Percentiles rank a stretch among this genome's conserved stretches.
These are phyloP conservation scores for Sinohyriopsis cumingii DNA, from an alignment of 2,888 invertebrate genomes.

Conservation along the genomic window DNA sequence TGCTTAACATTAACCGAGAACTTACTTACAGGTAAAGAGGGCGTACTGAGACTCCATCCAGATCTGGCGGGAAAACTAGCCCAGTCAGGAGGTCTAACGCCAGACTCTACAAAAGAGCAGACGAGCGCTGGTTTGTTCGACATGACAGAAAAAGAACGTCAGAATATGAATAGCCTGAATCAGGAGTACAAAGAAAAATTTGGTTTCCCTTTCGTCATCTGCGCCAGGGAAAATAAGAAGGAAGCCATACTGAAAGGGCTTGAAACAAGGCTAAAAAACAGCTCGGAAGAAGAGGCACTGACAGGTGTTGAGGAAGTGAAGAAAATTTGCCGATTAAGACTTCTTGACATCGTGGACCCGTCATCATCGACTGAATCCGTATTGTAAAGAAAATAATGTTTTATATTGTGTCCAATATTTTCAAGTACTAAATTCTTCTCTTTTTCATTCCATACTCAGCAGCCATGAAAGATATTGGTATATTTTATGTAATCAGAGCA, in stretches of 20 bases:
- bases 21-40: constrained; percentile 45
- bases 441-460: too few species aligned
- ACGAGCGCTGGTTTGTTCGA: constrained; percentile 39
- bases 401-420: too few species aligned
- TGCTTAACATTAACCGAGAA: too few species aligned
- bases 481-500: too few species aligned
- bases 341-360: constrained; percentile 32
- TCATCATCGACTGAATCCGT: not conserved
- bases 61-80: constrained; percentile 53
- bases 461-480: too few species aligned
- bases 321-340: constrained; percentile 47
- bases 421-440: too few species aligned
- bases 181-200: constrained; percentile 46
- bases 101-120: constrained; percentile 48
- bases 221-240: constrained; percentile 54
- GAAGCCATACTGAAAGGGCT: constrained; percentile 47
- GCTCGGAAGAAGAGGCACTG: constrained; percentile 28
- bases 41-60: constrained; percentile 51
- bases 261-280: constrained; percentile 34
- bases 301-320: constrained; percentile 52
- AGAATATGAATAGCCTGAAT: constrained; percentile 36
- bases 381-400: too few species aligned
- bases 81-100: constrained; percentile 30
- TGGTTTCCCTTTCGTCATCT: constrained; percentile 58
- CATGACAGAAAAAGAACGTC: constrained; percentile 36